Evolutionary conservation across 2,797 vertebrate species (phyloP).

Genomic region (Pyrocephalus nanus): DNA sequence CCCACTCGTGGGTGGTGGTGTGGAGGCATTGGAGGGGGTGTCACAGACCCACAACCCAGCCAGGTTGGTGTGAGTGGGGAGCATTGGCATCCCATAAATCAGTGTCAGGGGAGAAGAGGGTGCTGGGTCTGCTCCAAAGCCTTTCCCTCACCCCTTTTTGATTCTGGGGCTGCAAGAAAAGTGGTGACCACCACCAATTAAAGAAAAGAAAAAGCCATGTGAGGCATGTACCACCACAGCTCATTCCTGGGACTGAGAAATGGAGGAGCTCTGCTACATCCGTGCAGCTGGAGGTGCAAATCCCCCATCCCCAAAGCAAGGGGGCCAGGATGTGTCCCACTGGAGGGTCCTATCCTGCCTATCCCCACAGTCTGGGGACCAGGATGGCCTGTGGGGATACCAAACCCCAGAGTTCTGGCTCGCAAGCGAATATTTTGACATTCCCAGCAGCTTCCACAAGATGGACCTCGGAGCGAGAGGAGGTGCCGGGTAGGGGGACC

Average conservation of each 20-base stretch:
- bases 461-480: slow-evolving; percentile 65
- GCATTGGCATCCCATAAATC: neutral
- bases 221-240: too few relatives aligned
- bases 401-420: fast-evolving
- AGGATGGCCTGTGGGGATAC: neutral
- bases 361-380: fast-evolving
- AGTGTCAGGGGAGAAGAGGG: neutral
- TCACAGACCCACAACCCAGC: neutral
- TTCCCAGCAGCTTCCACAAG: slow-evolving; percentile 73
- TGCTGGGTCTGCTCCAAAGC: neutral
- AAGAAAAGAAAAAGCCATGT: neutral
- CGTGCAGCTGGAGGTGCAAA: fast-evolving
- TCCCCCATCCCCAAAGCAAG: fast-evolving
- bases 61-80: neutral
- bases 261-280: neutral
- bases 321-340: fast-evolving
- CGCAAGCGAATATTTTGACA: neutral
- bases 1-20: fast-evolving
- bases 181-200: neutral
- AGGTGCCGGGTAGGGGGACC: slow-evolving; percentile 9
- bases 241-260: neutral
- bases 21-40: fast-evolving
- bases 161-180: neutral
- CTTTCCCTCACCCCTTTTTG: neutral
- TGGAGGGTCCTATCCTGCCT: neutral